Evolutionary conservation across 2,888 invertebrate genomes (phyloP).

Genomic region (Sarcophaga carnaria): DNA sequence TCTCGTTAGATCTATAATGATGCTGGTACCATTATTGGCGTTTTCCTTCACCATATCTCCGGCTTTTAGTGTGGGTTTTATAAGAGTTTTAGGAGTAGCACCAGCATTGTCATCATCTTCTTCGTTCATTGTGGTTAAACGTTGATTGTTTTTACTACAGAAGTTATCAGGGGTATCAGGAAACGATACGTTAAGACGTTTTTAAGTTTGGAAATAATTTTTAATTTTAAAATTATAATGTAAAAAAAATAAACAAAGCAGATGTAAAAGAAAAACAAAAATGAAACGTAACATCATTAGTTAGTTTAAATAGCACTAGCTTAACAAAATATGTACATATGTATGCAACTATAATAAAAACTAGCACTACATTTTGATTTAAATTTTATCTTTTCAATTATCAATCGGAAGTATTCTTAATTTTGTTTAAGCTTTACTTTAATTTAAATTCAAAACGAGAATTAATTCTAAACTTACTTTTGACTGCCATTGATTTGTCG

Average conservation of each 20-base stretch:
- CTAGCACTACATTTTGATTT: not conserved
- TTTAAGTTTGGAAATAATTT: too few relatives aligned
- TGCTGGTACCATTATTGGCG: constrained; percentile 30
- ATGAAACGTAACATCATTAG: not conserved
- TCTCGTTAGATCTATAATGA: constrained; percentile 54
- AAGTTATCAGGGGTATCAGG: not conserved
- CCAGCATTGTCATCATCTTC: constrained; percentile 86
- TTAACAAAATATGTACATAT: not conserved
- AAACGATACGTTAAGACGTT: too few relatives aligned
- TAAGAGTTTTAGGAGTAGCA: constrained; percentile 54
- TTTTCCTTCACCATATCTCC: constrained; percentile 29
- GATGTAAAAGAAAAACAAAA: not conserved
- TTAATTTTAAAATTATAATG: constrained; percentile 5
- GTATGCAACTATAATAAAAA: not conserved
- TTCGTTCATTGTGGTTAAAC: constrained; percentile 93
- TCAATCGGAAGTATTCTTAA: constrained; percentile 16
- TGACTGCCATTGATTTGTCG: constrained; percentile 80
- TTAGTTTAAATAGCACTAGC: not conserved
- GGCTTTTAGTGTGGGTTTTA: constrained; percentile 69
- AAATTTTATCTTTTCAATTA: not conserved
- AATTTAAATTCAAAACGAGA: not conserved
- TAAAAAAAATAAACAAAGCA: not conserved
- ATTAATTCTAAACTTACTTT: constrained; percentile 77
- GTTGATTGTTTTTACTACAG: constrained; percentile 74
- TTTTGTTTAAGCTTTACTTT: not conserved